phyloP scores from a whole-genome alignment of 2,888 invertebrate genomes.

The Drosophila trichaetosa region DNA sequence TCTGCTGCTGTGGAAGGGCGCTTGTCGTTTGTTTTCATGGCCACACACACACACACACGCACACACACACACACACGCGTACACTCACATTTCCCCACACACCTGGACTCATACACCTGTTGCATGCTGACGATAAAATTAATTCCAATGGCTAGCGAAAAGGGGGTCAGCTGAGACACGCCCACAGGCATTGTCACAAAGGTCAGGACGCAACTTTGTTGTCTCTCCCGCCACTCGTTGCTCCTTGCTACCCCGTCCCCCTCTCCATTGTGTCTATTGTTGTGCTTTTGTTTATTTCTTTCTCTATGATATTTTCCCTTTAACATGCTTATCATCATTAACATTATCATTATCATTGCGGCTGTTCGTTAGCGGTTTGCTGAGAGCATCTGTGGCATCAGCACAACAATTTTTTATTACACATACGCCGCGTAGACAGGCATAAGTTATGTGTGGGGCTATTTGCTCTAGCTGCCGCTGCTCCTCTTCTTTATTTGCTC shows the following conservation, averaged over 20 bases:
- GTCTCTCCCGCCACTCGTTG: constrained; percentile 8
- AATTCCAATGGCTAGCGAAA: constrained; percentile 46
- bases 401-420: constrained; percentile 64
- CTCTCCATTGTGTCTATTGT: constrained; percentile 6
- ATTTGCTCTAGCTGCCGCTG: constrained; percentile 11
- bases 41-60: not conserved
- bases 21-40: constrained; percentile 55
- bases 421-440: constrained; percentile 58
- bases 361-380: constrained; percentile 40
- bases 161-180: constrained; percentile 8
- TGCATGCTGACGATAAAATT: constrained; percentile 58
- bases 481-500: constrained; percentile 4
- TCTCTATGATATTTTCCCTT: constrained; percentile 2
- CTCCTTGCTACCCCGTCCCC: not conserved
- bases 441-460: constrained; percentile 35
- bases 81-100: constrained; percentile 27
- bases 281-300: constrained; percentile 9
- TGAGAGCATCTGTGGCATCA: constrained; percentile 31
- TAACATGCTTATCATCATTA: constrained; percentile 47
- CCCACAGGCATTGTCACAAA: constrained; percentile 40
- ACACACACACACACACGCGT: constrained; percentile 1
- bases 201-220: constrained; percentile 44
- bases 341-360: constrained; percentile 40
- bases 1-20: constrained; percentile 18
- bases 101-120: constrained; percentile 45